Evolutionary conservation across 2,888 invertebrate genomes (phyloP), one percentile per base, ranked within the genome.

Genomic region (Tetragonisca angustula): DNA sequence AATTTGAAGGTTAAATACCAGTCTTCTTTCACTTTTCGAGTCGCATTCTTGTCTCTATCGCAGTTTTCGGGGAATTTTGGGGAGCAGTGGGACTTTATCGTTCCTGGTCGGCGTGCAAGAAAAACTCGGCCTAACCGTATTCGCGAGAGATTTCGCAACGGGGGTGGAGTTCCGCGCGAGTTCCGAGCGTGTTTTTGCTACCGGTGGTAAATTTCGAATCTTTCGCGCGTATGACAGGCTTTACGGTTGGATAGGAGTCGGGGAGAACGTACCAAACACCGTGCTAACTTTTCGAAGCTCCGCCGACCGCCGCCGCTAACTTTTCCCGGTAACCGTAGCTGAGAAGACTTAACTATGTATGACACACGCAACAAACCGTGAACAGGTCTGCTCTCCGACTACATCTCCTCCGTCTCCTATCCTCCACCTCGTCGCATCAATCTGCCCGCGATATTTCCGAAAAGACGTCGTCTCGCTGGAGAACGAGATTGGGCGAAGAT

Each of bases 241-340:
- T 70, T 59, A 59, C 56, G 68, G 36, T 15, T 24, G 76, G 56
- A 69, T 68, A 43, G 43, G 36, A 50, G 49, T 54, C 43, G n/a
- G 68, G 15, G 68, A 32, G 80, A 68, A 76, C 68, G 62, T 67
- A 24, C 6, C 72, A 72, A 72, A 76, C 73, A 27, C 69, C 24
- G 32, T 62, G 9, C 75, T 68, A 73, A 83, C 76, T 76, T 76
- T 75, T 73, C 71, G 50, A 72, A 72, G 76, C 82, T 72, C 32
- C 67, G n/a, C 27, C 74, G 52, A 65, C 73, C 78, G 13, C 56
- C 61, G 27, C 43, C 27, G 24, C 54, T 76, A 83, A 79, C 83
- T 79, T 74, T 74, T n/a, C 54, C 50, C 67, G 11, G 68, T 73
- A 49, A 62, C 54, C 62, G 24, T 67, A 56, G 32, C 54, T 15